Conservation (phyloP, 2,888 invertebrate genomes). For the Bimastos eiseni region DNA sequence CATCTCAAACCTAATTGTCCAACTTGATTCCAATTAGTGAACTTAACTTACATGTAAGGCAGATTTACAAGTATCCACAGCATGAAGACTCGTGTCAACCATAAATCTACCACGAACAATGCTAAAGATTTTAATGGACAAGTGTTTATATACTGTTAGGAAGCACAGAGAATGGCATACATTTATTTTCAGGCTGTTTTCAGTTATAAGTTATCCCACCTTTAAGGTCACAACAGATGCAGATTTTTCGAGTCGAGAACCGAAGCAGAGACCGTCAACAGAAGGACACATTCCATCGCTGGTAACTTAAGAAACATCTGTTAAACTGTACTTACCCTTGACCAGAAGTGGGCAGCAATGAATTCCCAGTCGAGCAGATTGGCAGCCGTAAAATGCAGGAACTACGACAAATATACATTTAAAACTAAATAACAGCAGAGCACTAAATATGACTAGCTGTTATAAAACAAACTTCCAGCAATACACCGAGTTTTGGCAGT, state of each 20-base stretch:
- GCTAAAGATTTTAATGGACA: neutral
- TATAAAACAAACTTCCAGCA: neutral
- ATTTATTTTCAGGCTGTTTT: neutral
- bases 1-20: neutral
- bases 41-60: neutral
- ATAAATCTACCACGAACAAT: neutral
- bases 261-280: no score
- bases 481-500: neutral
- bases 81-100: neutral
- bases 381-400: slow-evolving; percentile 19
- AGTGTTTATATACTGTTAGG: neutral
- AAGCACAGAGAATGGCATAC: neutral
- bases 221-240: neutral
- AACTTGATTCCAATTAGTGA: neutral
- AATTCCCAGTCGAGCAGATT: slow-evolving; percentile 9
- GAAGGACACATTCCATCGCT: neutral
- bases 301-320: neutral
- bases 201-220: neutral
- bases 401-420: neutral
- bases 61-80: neutral
- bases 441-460: neutral
- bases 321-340: slow-evolving; percentile 18
- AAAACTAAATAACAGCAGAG: neutral
- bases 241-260: neutral
- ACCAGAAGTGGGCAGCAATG: slow-evolving; percentile 21